Conservation (phyloP, 2,888 invertebrate genomes). For the Neocrepidodera transversa region DNA sequence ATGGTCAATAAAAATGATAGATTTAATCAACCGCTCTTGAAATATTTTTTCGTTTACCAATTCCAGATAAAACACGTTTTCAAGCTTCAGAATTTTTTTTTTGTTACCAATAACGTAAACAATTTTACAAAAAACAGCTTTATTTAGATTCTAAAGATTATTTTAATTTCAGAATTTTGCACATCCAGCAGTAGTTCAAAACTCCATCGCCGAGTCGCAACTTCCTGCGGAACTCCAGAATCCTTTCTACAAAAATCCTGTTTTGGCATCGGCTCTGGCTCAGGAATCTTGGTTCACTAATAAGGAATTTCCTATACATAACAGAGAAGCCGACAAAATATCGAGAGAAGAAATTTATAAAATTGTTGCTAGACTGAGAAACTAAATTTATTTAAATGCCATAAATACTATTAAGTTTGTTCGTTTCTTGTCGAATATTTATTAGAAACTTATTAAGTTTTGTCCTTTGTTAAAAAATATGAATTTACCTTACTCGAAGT, state of each 20-base stretch:
- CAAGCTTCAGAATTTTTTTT: no score
- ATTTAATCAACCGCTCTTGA: no score
- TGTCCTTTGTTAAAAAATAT: no score
- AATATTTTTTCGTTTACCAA: no score
- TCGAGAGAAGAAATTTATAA: slow-evolving; percentile 77
- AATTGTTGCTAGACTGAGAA: slow-evolving; percentile 67
- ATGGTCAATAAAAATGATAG: no score
- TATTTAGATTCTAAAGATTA: no score
- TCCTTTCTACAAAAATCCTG: slow-evolving; percentile 79
- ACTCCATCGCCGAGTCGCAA: slow-evolving; percentile 74
- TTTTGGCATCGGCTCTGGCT: slow-evolving; percentile 75
- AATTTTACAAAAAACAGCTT: no score
- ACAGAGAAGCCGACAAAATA: slow-evolving; percentile 83
- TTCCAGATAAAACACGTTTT: no score
- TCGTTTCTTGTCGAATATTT: no score
- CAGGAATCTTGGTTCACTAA: slow-evolving; percentile 80
- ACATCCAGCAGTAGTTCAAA: slow-evolving; percentile 76
- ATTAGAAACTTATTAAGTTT: no score
- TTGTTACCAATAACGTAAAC: no score
- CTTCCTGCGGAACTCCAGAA: slow-evolving; percentile 75
- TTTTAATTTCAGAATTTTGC: slow-evolving; percentile 57
- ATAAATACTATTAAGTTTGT: background rate
- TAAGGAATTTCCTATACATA: slow-evolving; percentile 79
- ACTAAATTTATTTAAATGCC: background rate
- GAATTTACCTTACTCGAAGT: no score